These are phyloP conservation scores for Motacilla tschutschensis DNA, from an alignment of 2,113 vertebrate species.

Conservation along the genomic window DNA sequence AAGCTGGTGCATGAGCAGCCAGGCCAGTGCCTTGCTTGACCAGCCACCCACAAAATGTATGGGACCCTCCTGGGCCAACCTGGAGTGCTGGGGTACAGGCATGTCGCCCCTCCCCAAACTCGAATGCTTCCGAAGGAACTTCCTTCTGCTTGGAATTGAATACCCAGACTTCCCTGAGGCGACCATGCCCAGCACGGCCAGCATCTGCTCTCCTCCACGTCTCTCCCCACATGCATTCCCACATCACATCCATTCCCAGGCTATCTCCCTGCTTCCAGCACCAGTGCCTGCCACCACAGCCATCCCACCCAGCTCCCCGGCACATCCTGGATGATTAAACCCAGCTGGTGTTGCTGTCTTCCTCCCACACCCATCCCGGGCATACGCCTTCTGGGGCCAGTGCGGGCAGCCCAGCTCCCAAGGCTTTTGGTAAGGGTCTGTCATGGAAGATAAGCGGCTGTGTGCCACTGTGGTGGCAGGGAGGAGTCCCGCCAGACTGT, in stretches of 20 bases:
- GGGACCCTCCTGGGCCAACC: not conserved
- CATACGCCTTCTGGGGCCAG: slow-evolving; percentile 18
- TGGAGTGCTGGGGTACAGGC: not conserved
- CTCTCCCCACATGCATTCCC: not conserved
- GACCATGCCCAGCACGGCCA: not conserved
- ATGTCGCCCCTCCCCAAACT: not conserved
- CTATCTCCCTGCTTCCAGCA: not conserved
- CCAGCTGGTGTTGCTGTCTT: slow-evolving; percentile 1
- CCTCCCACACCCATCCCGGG: slow-evolving; percentile 50
- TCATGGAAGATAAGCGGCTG: slow-evolving; percentile 26
- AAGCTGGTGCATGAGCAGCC: not conserved
- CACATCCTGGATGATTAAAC: slow-evolving; percentile 61
- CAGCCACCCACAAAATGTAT: not conserved
- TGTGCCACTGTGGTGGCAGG: slow-evolving; percentile 44
- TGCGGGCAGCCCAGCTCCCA: not conserved
- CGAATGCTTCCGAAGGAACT: not conserved
- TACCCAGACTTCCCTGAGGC: not conserved
- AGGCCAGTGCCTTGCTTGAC: not conserved
- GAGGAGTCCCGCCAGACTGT: slow-evolving; percentile 29
- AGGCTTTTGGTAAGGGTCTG: slow-evolving; percentile 30
- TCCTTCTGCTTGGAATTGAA: not conserved
- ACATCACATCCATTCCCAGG: not conserved
- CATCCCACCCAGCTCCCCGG: not conserved
- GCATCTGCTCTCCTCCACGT: not conserved
- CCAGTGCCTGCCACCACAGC: not conserved